A percentile compares a stretch with the other conserved stretches of the same genome.
phyloP scores from a whole-genome alignment of 2,797 vertebrate genomes.

The Xenentodon cancila region DNA sequence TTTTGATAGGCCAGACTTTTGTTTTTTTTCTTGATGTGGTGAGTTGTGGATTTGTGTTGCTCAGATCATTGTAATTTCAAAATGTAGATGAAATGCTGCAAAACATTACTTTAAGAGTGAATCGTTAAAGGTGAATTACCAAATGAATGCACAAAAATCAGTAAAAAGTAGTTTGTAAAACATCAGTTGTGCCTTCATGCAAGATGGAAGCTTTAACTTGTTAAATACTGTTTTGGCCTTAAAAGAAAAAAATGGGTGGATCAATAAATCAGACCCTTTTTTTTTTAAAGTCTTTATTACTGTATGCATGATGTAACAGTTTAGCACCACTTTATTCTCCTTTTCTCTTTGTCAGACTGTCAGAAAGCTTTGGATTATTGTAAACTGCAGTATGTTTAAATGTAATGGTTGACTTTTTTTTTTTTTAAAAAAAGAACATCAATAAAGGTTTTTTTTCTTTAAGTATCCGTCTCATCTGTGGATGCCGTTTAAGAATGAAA shows the following conservation, averaged over 20 bases:
- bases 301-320: constrained; percentile 53
- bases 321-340: constrained; percentile 38
- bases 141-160: constrained; percentile 15
- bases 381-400: constrained; percentile 52
- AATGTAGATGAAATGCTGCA: constrained; percentile 17
- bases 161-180: constrained; percentile 27
- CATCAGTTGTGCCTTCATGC: constrained; percentile 17
- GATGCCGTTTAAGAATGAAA: too few relatives aligned
- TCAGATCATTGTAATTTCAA: constrained; percentile 24
- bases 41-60: constrained; percentile 47
- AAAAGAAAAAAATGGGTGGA: constrained; percentile 26
- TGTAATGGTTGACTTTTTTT: constrained; percentile 59
- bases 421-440: constrained; percentile 55
- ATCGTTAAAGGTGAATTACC: constrained; percentile 20
- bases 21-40: constrained; percentile 35
- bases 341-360: constrained; percentile 22
- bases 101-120: constrained; percentile 23
- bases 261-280: constrained; percentile 30
- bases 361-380: constrained; percentile 42
- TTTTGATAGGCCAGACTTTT: constrained; percentile 44
- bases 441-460: constrained; percentile 75
- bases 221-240: constrained; percentile 47
- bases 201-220: constrained; percentile 25
- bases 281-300: constrained; percentile 32
- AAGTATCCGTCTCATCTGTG: constrained; percentile 15